These are phyloP conservation scores for Drosophila tripunctata DNA, from an alignment of 2,888 invertebrate genomes.

Conservation along the genomic window DNA sequence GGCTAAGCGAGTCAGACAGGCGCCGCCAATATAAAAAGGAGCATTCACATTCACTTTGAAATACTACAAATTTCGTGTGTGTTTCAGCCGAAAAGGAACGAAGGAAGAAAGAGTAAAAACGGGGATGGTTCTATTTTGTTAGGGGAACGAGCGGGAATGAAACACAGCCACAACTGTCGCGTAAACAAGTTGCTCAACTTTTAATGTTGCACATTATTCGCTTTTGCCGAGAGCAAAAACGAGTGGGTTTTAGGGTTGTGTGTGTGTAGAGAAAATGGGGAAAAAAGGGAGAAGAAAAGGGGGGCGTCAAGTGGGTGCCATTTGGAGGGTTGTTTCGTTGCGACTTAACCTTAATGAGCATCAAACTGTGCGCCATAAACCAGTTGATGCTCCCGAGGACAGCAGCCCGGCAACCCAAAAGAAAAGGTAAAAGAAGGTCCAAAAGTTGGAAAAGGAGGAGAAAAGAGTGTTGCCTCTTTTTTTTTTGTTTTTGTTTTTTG, in stretches of 20 bases:
- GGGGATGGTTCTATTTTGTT: conserved; percentile 9
- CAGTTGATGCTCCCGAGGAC: conserved; percentile 45
- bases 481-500: conserved; percentile 13
- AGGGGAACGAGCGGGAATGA: conserved; percentile 28
- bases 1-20: conserved; percentile 45
- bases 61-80: conserved; percentile 38
- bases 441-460: neutral
- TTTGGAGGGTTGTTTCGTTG: conserved; percentile 40
- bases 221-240: neutral
- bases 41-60: conserved; percentile 29
- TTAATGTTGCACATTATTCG: conserved; percentile 65
- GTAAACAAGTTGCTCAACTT: conserved; percentile 66
- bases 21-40: conserved; percentile 24
- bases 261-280: neutral
- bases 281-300: neutral
- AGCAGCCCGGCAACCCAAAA: conserved; percentile 6
- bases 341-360: conserved; percentile 70
- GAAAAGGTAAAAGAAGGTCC: conserved; percentile 6
- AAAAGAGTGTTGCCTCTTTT: conserved; percentile 33
- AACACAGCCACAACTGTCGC: conserved; percentile 58
- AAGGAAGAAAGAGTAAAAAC: neutral
- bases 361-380: conserved; percentile 65
- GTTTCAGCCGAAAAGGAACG: neutral
- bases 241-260: neutral
- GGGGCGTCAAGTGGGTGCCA: conserved; percentile 40